Conservation (phyloP, 2,797 vertebrate genomes). For the Brachymystax lenok region DNA sequence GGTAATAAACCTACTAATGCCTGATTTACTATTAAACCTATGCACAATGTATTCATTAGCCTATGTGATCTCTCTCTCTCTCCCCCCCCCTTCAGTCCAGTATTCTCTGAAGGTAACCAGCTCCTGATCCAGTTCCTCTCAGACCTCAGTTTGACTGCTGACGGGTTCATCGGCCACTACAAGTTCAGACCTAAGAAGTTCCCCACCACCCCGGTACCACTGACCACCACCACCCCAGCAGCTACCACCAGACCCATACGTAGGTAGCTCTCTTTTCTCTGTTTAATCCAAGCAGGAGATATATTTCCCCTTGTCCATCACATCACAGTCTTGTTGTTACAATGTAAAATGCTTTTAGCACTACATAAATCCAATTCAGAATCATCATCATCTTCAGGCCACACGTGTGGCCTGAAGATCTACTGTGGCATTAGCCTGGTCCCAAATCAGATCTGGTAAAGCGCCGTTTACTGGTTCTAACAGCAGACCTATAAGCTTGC, state of each 20-base stretch:
- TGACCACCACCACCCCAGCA: conserved; percentile 76
- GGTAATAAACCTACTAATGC: background rate
- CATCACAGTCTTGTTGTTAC: background rate
- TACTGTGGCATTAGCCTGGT: background rate
- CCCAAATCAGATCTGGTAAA: conserved; percentile 31
- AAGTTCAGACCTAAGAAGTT: conserved; percentile 94
- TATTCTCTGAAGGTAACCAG: conserved; percentile 92
- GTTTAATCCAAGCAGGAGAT: background rate
- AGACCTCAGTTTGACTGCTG: conserved; percentile 95
- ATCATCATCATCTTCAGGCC: background rate
- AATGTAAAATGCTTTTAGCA: background rate
- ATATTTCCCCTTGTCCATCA: background rate
- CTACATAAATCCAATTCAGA: no score
- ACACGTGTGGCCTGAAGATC: conserved; percentile 6
- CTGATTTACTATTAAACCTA: background rate
- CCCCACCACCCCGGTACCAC: conserved; percentile 75
- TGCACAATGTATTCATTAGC: background rate
- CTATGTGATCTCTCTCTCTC: background rate
- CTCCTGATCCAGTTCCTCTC: conserved; percentile 96
- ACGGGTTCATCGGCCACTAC: conserved; percentile 96
- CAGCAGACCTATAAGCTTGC: no score
- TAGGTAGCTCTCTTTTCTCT: conserved; percentile 60
- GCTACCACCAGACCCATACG: conserved; percentile 83
- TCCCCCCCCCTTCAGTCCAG: conserved; percentile 75
- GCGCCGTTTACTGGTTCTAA: no score